Percentiles rank a stretch among this genome's conserved stretches.
Conservation (phyloP, 2,888 invertebrate genomes). For the Tanypteryx hageni region DNA sequence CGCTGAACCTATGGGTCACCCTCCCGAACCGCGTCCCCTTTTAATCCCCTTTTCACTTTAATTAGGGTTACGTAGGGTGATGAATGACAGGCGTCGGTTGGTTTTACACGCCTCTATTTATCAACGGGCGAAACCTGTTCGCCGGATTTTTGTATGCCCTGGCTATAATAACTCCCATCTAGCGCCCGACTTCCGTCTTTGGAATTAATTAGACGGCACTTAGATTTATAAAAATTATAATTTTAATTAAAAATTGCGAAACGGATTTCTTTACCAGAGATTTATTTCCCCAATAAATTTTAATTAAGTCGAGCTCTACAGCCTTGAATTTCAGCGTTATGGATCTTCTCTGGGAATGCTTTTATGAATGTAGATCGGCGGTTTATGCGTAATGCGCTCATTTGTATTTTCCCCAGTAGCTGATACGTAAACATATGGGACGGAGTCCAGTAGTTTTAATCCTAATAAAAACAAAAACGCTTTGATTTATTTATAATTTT, state of each 20-base stretch:
- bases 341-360: background rate
- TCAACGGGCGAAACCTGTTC: background rate
- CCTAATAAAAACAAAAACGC: no score
- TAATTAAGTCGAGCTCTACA: background rate
- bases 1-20: no score
- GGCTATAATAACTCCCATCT: background rate
- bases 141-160: background rate
- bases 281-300: background rate
- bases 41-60: no score
- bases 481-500: no score
- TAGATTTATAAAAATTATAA: background rate
- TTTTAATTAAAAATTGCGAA: conserved; percentile 2
- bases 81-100: background rate
- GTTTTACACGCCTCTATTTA: background rate
- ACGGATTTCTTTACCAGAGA: background rate
- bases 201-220: background rate
- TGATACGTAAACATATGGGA: background rate
- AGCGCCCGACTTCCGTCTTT: background rate
- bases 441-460: no score
- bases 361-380: background rate
- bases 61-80: background rate
- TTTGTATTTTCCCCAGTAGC: background rate
- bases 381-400: background rate
- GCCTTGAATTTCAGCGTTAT: background rate
- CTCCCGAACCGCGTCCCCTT: no score